Evolutionary conservation across 2,113 vertebrate genomes (phyloP).

Genomic region (Thomomys bottae): DNA sequence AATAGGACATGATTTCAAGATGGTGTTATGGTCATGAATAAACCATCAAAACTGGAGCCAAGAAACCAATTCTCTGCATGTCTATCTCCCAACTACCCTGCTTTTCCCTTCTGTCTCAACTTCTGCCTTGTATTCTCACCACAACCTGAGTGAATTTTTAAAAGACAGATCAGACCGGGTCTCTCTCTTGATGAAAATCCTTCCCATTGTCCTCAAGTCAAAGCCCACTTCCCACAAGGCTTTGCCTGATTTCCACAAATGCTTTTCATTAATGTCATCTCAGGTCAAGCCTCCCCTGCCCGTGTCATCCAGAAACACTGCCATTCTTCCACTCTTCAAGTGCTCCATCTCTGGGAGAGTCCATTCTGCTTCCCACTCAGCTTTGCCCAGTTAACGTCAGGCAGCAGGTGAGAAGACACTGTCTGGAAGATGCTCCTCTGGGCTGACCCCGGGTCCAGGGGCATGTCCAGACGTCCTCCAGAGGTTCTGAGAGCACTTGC

Average conservation of each 20-base stretch:
- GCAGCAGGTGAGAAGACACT: background rate
- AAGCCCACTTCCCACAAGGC: background rate
- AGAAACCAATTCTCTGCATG: background rate
- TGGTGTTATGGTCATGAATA: background rate
- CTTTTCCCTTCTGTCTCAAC: background rate
- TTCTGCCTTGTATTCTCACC: background rate
- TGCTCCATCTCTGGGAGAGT: background rate
- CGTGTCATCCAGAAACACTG: background rate
- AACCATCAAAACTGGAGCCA: background rate
- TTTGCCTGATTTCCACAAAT: background rate
- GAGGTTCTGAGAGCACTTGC: background rate
- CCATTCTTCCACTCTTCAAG: too few species aligned
- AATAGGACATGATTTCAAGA: background rate
- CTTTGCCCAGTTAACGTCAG: too few species aligned
- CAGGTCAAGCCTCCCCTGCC: background rate
- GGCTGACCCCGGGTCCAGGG: background rate
- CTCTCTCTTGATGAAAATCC: background rate
- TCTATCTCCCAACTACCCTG: too few species aligned
- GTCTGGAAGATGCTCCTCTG: background rate
- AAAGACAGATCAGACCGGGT: background rate
- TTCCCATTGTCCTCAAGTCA: background rate
- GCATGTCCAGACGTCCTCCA: background rate
- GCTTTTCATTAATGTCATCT: background rate
- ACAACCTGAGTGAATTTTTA: background rate
- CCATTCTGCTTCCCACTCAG: rapidly evolving